Evolutionary conservation across 2,888 invertebrate species (phyloP).

Genomic region (Dilophus febrilis): DNA sequence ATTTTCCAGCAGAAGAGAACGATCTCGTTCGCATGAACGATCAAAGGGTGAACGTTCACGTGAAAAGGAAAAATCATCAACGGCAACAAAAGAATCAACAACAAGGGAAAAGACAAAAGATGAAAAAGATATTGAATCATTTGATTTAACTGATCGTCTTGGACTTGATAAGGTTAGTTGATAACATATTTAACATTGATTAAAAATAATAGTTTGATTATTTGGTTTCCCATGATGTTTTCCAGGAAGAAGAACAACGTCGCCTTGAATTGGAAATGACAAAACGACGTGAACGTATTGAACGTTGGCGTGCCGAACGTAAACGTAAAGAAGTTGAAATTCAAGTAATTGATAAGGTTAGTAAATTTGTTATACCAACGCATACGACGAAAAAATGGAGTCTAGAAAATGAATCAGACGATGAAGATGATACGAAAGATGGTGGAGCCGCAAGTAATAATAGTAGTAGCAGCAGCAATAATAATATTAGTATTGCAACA

Average conservation of each 20-base stretch:
- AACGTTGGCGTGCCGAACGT: conserved; percentile 87
- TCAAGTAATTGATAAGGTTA: conserved; percentile 51
- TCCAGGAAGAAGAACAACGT: conserved; percentile 73
- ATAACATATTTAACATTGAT: too few relatives aligned
- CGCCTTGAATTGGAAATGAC: conserved; percentile 90
- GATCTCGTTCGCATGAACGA: conserved; percentile 13
- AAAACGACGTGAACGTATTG: conserved; percentile 84
- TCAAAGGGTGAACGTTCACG: not conserved
- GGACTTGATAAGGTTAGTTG: conserved; percentile 40
- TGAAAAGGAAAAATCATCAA: conserved; percentile 1
- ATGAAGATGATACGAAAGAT: conserved; percentile 45
- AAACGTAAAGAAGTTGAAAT: conserved; percentile 73
- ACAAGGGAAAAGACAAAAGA: conserved; percentile 15
- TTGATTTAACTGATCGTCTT: conserved; percentile 43
- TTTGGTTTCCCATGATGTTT: conserved; percentile 8
- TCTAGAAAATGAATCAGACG: conserved; percentile 88
- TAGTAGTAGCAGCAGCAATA: not conserved
- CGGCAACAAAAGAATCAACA: not conserved
- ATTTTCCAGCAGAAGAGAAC: conserved; percentile 2
- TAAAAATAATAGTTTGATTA: not conserved
- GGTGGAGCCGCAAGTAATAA: conserved; percentile 2
- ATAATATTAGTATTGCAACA: conserved; percentile 19
- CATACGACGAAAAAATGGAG: conserved; percentile 74
- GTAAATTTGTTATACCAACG: conserved; percentile 33
- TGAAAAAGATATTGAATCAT: conserved; percentile 36